A percentile compares a stretch with the other conserved stretches of the same genome.
Conservation (phyloP, 2,113 vertebrate genomes). For the Channa maculata region DNA sequence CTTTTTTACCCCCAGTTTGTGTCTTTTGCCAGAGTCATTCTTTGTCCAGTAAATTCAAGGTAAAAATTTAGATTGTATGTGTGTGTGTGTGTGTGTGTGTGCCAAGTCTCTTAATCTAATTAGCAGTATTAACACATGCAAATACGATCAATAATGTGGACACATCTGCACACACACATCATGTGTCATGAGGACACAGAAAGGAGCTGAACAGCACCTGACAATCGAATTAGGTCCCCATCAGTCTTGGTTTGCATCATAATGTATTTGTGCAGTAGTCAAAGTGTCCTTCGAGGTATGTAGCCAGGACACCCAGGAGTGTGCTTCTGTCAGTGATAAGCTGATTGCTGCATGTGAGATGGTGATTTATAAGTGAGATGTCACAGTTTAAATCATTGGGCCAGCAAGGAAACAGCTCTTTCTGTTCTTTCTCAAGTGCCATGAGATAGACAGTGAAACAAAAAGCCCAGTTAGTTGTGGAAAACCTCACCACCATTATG, state of each 20-base stretch:
- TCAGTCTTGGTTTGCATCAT: background rate
- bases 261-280: background rate
- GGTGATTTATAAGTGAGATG: slow-evolving; percentile 7
- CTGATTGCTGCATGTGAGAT: slow-evolving; percentile 3
- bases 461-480: too few relatives aligned
- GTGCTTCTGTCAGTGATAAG: slow-evolving; percentile 22
- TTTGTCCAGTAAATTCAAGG: too few relatives aligned
- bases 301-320: slow-evolving; percentile 18
- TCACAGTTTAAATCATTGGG: slow-evolving; percentile 6
- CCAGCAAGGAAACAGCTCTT: background rate
- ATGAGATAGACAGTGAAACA: background rate
- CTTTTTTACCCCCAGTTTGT: too few relatives aligned
- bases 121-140: slow-evolving; percentile 45
- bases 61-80: too few relatives aligned
- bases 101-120: slow-evolving; percentile 43
- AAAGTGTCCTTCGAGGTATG: too few relatives aligned
- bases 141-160: slow-evolving; percentile 45
- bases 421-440: background rate
- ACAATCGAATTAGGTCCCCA: slow-evolving; percentile 48
- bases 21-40: too few relatives aligned
- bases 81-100: background rate
- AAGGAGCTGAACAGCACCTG: background rate
- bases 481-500: background rate
- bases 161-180: slow-evolving; percentile 6
- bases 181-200: background rate